Evolutionary conservation across 2,113 vertebrate species (phyloP).

Genomic region (Sisor rabdophorus): DNA sequence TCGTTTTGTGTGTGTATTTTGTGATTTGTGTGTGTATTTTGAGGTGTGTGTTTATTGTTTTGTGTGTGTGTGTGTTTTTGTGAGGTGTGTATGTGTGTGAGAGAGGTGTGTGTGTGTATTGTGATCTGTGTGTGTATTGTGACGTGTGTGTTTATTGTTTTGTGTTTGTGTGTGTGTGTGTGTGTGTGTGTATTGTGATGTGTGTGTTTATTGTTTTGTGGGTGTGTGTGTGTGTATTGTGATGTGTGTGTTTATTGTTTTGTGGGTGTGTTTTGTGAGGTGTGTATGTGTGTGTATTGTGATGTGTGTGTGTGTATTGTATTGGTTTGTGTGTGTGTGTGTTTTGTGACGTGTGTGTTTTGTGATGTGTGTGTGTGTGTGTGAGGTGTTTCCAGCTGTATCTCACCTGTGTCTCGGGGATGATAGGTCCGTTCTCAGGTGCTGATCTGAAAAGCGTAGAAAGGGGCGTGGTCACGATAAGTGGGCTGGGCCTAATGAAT

Average conservation of each 20-base stretch:
- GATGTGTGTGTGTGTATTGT: not conserved
- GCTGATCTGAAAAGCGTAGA: conserved; percentile 89
- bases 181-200: too few relatives aligned
- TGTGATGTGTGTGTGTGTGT: not conserved
- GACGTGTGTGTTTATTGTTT: not conserved
- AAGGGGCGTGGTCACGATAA: conserved; percentile 89
- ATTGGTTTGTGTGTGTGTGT: not conserved
- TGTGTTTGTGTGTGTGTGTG: too few relatives aligned
- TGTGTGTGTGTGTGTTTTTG: conserved; percentile 5
- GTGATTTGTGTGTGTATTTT: not conserved
- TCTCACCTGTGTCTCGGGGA: conserved; percentile 94
- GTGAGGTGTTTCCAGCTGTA: not conserved
- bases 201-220: not conserved
- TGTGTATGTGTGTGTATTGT: not conserved
- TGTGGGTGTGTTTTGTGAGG: not conserved
- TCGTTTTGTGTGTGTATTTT: not conserved
- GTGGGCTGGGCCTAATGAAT: conserved; percentile 86
- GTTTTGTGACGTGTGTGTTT: not conserved
- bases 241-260: not conserved
- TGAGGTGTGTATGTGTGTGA: conserved; percentile 6
- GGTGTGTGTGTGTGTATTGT: not conserved
- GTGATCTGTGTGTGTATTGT: too few relatives aligned
- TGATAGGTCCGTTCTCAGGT: conserved; percentile 86
- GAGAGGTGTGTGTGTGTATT: not conserved
- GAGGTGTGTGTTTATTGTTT: not conserved